Conservation (phyloP, 2,888 invertebrate genomes). For the Ornithoptera priamus region DNA sequence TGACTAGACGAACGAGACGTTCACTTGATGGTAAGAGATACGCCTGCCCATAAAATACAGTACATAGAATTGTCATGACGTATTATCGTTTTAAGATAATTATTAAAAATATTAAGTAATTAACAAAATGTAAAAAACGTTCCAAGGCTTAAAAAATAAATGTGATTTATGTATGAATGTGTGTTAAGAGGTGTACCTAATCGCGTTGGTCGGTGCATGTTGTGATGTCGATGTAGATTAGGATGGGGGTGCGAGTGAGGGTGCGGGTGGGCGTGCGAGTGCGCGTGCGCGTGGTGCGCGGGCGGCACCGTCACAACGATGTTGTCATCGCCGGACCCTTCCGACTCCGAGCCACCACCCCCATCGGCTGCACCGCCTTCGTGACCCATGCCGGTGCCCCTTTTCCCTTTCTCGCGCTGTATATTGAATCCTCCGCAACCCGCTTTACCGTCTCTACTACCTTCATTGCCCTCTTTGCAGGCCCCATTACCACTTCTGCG, state of each 20-base stretch:
- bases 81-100: neutral
- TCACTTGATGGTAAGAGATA: no score
- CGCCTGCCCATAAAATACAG: no score
- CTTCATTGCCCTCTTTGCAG: neutral
- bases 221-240: constrained; percentile 35
- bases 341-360: constrained; percentile 65
- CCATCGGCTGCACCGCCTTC: constrained; percentile 38
- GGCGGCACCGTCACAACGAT: constrained; percentile 81
- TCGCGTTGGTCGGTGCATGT: constrained; percentile 48
- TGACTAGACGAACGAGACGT: no score
- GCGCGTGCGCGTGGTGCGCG: constrained; percentile 41
- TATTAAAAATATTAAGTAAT: neutral
- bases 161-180: neutral
- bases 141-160: neutral
- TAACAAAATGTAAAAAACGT: neutral
- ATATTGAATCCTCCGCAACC: neutral
- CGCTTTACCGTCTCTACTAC: constrained; percentile 29
- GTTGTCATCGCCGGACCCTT: constrained; percentile 80
- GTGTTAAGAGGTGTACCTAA: constrained; percentile 47
- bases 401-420: neutral
- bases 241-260: constrained; percentile 31
- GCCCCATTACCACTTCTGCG: neutral
- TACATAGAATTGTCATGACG: no score
- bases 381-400: constrained; percentile 35
- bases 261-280: constrained; percentile 21